Conservation (phyloP, 1,140 invertebrate genomes). For the Medauroidea extradentata region DNA sequence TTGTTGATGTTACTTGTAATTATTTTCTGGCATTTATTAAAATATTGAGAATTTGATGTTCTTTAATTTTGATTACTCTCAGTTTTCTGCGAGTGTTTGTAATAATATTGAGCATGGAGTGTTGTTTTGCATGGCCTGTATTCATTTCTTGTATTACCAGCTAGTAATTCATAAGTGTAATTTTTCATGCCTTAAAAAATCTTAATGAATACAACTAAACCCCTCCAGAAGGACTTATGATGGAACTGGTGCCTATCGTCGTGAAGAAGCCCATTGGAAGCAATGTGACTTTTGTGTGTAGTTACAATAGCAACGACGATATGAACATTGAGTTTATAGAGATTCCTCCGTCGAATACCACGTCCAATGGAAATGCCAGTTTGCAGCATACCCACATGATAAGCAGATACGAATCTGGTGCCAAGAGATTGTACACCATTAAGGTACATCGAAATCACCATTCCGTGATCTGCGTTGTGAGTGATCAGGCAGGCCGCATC, state of each 20-base stretch:
- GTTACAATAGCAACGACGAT: constrained; percentile 42
- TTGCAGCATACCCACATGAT: constrained; percentile 1
- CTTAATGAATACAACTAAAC: not conserved
- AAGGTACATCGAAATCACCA: constrained; percentile 30
- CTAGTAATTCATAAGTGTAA: too few relatives aligned
- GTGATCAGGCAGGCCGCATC: constrained; percentile 27
- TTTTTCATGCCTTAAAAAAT: not conserved
- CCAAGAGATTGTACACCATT: constrained; percentile 24
- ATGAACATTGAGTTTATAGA: constrained; percentile 45
- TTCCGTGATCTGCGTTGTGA: constrained; percentile 36
- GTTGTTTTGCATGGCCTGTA: constrained; percentile 3
- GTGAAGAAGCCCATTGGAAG: constrained; percentile 38
- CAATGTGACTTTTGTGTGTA: constrained; percentile 46
- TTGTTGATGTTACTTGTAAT: too few relatives aligned
- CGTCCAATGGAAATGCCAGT: constrained; percentile 10
- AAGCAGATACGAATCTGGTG: constrained; percentile 15
- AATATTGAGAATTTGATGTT: too few relatives aligned
- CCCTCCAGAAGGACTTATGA: constrained; percentile 43
- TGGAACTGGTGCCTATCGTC: constrained; percentile 49
- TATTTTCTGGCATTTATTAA: too few relatives aligned
- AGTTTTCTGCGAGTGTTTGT: too few relatives aligned
- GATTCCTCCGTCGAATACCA: constrained; percentile 7
- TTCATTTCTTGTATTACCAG: constrained; percentile 4
- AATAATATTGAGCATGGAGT: not conserved
- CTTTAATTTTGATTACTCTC: too few relatives aligned